Conservation (phyloP, 2,113 vertebrate species). For the Brachionichthys hirsutus region DNA sequence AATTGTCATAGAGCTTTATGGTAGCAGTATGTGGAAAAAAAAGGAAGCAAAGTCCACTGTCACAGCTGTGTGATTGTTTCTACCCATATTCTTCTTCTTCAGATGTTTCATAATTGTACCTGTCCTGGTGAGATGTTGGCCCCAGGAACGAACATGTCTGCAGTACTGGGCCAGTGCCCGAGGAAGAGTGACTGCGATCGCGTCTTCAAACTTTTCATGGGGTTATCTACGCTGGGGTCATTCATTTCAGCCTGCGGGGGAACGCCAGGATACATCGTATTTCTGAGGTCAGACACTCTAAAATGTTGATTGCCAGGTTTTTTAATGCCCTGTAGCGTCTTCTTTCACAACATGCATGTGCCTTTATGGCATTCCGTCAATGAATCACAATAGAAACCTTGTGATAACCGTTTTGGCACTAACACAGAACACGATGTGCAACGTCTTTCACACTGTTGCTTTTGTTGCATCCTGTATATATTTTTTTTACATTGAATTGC, state of each 20-base stretch:
- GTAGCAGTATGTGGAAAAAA: neutral
- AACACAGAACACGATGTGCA: too few species aligned
- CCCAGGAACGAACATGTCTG: slow-evolving; percentile 74
- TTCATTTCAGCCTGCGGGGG: slow-evolving; percentile 76
- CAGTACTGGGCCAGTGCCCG: slow-evolving; percentile 83
- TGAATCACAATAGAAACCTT: neutral
- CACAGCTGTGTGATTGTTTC: neutral
- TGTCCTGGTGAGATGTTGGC: slow-evolving; percentile 69
- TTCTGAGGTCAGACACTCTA: slow-evolving; percentile 78
- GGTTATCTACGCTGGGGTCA: slow-evolving; percentile 67
- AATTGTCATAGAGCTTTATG: too few species aligned
- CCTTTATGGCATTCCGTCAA: neutral
- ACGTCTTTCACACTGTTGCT: too few species aligned
- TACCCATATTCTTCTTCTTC: slow-evolving; percentile 1
- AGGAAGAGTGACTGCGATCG: slow-evolving; percentile 71
- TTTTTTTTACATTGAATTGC: neutral
- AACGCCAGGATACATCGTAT: slow-evolving; percentile 77
- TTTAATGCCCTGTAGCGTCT: too few species aligned
- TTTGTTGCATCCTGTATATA: too few species aligned
- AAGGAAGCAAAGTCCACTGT: neutral
- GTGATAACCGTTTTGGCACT: neutral
- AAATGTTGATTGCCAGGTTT: too few species aligned
- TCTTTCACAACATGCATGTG: neutral
- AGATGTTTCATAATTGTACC: slow-evolving; percentile 90
- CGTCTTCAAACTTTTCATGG: slow-evolving; percentile 81